Base-by-base conservation (phyloP, 1,140 invertebrate genomes). In the Drosophila santomea region DNA sequence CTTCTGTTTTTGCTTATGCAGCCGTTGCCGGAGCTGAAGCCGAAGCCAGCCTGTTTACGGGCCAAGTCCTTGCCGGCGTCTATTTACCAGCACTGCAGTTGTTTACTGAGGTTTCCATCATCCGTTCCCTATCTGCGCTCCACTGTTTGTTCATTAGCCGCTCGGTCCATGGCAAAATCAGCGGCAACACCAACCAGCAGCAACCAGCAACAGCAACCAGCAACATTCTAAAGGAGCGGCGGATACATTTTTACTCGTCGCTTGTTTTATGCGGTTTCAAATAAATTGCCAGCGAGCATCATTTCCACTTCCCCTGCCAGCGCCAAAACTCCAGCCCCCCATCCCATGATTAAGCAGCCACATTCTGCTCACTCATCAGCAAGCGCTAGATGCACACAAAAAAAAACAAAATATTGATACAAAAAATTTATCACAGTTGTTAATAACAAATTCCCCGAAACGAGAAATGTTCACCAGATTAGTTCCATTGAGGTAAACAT, bases 81-180 rank as follows among this genome's bases (percentile, higher is more conserved):
- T 83, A 80, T 89, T 88, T 83, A 68, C 78, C 64, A 76, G 83
- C 68, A 45, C 64, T 82, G 83, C 83, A 74, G 68, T 89, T 83
- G 83, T 89, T 88, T 89, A 89, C 84, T 89, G 84, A 74, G 84
- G 84, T 80, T 89, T 89, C 60, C 83, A 88, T 88, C 83, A 88
- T 88, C 84, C 76, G 76, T 71, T 88, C 84, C 51, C 72, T 74
- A 64, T 74, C 72, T 67, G 68, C 48, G 52, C 69, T 47, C 4
- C 55, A 43, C 54, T 80, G 84, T 89, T 89, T 89, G 84, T 89
- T 89, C 84, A 89, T 89, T 89, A 89, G 84, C 67, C 72, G 56
- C 64, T 43, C 44, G 20, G 55, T 32, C 55, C 55, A 14, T 32
- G 55, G 52, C 72, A 81, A 78, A 60, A 58, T 60, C 83, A 75